Evolutionary conservation across 2,113 vertebrate species (phyloP), one percentile per base, ranked within the genome.

Genomic region (Megaceryle torquata): DNA sequence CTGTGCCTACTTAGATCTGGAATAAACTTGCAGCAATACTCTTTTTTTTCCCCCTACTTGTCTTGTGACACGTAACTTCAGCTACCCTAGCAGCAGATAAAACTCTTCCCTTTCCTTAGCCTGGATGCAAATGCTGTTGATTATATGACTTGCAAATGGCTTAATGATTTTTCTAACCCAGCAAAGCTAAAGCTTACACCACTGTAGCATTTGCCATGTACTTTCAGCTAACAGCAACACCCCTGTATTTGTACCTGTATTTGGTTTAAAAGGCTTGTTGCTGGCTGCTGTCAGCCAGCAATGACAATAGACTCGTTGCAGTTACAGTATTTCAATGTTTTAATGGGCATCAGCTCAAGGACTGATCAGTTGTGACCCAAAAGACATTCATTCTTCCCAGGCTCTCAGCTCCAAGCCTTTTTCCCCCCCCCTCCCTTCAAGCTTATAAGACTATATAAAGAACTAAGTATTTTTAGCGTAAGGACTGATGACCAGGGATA

Each of bases 391-490:
- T 86, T 72, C 26, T 65, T 69, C 39, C 61, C 48, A 56, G 46
- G n/a, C 43, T 87, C 25, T 51, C 22, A 11, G 37, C 46, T 76
- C 19, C 65, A 89, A 46, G 20, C 35, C 43, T 53, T 57, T 51
- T 51, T 43, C 59, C 46, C 54, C 3, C 17, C 17, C 21, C 29
- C 13, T 61, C 39, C 54, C 43, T 76, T 84, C 57, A n/a, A 68
- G 22, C 24, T 65, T 37, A 4, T 15, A 69, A 60, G 29, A 24
- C 67, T 89, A 28, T 48, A 79, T 89, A 54, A 85, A 89, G 69
- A 54, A 85, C 16, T 15, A 63, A 43, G 33, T 86, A 80, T 80
- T 95, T 93, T 88, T 88, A 91, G 88, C 61, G 13, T 18, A 60
- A 68, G 43, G 39, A 60, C 13, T 65, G 63, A 89, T 33, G 41